Evolutionary conservation across 2,888 invertebrate genomes (phyloP), one percentile per base, ranked within the genome.

Genomic region (Hypsopygia costalis): DNA sequence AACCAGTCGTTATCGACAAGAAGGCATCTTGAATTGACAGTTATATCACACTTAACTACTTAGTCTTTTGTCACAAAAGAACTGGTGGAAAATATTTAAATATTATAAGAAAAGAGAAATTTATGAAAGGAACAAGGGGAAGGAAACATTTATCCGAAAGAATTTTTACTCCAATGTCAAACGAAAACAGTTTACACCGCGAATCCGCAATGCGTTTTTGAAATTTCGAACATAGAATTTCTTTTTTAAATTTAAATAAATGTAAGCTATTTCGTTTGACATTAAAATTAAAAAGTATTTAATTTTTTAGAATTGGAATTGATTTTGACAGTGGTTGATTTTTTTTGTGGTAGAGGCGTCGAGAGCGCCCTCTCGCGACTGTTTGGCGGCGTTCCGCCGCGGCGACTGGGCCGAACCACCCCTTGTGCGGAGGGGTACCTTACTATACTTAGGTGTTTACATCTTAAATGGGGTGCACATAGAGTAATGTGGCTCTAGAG

Each of bases 401-500:
- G 69, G 52, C 63, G 67, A 86, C 86, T 86, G 79, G 54, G 51
- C 57, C 47, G 49, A 56, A 55, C 43, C 58, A 58, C 53, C 71
- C 73, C 64, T 62, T 54, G 43, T 50, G 52, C 55, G 59, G 62
- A 53, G 57, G 58, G 58, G 61, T 61, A 58, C 57, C 65, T 47
- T 27, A 37, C 66, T 82, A 83, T 85, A 85, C 79, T 77, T 85
- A 71, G 80, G 66, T 81, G 82, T 86, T 83, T 85, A 82, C 85
- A 80, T 82, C 85, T 82, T 81, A 79, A 82, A 82, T 80, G 78
- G 81, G 77, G 81, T 79, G 70, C 53, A 66, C 58, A 61, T 55
- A 82, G 85, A 70, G 70, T 71, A 69, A 46, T 43, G 32, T 25
- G 1, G 32, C 30, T 36, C 41, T 10, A 46, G 47, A 47, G 41